phyloP scores from a whole-genome alignment of 2,888 invertebrate species.

The Icerya purchasi region DNA sequence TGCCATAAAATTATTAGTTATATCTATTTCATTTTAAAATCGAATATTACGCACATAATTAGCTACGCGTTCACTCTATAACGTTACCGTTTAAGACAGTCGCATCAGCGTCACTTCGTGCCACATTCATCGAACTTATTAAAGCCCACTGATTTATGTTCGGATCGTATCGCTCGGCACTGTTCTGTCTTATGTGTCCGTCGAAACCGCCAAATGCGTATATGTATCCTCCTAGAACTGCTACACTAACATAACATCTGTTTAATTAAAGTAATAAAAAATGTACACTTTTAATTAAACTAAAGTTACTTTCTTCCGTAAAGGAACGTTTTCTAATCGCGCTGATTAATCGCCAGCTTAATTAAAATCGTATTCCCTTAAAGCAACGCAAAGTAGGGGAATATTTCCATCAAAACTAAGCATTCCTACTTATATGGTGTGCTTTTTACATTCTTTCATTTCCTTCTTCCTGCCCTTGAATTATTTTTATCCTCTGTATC shows the following conservation, averaged over 20 bases:
- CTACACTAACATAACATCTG: constrained; percentile 67
- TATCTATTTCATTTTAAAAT: too few relatives aligned
- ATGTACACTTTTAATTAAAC: neutral
- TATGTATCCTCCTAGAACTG: constrained; percentile 50
- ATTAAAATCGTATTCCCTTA: neutral
- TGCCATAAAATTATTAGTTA: too few relatives aligned
- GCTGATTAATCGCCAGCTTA: neutral
- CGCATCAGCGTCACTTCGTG: constrained; percentile 76
- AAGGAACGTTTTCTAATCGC: too few relatives aligned
- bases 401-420: too few relatives aligned
- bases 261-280: constrained; percentile 4
- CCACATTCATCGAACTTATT: constrained; percentile 68
- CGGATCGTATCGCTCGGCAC: constrained; percentile 66
- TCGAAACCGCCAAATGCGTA: constrained; percentile 80
- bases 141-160: constrained; percentile 71
- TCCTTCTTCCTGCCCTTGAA: too few relatives aligned
- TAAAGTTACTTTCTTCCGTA: too few relatives aligned
- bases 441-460: too few relatives aligned
- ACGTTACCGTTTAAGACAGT: constrained; percentile 62
- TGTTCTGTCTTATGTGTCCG: constrained; percentile 64
- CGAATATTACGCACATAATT: too few relatives aligned
- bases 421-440: too few relatives aligned
- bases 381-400: too few relatives aligned
- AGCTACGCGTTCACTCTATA: too few relatives aligned
- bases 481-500: too few relatives aligned